Conservation (phyloP, 2,797 vertebrate genomes). For the Fistularia tabacaria region DNA sequence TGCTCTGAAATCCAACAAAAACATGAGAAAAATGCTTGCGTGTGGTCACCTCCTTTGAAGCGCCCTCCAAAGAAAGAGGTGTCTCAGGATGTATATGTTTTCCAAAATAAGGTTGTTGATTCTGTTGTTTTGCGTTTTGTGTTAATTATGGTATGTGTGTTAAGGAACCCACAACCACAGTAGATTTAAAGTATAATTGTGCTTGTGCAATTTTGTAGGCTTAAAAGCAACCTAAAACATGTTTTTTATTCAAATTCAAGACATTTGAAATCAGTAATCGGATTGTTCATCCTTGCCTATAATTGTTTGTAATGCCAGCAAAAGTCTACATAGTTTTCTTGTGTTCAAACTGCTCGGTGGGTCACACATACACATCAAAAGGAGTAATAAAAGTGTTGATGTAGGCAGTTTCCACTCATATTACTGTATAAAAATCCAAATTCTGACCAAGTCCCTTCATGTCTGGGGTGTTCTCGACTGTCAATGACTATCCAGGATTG, state of each 20-base stretch:
- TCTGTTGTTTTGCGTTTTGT: too few relatives aligned
- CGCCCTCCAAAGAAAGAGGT: slow-evolving; percentile 27
- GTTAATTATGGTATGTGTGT: too few relatives aligned
- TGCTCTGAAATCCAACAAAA: slow-evolving; percentile 56
- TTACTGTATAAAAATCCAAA: background rate
- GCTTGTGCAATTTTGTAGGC: too few relatives aligned
- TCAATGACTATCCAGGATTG: background rate
- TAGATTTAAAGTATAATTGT: background rate
- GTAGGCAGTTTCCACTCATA: slow-evolving; percentile 3
- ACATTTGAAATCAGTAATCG: too few relatives aligned
- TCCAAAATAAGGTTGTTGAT: too few relatives aligned
- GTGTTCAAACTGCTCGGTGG: too few relatives aligned
- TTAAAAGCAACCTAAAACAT: background rate
- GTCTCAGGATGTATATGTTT: slow-evolving; percentile 20
- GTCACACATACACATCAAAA: too few relatives aligned
- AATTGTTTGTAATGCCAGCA: too few relatives aligned
- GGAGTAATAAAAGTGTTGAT: background rate
- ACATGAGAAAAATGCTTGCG: background rate
- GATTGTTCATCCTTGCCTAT: too few relatives aligned
- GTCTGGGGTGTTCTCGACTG: background rate
- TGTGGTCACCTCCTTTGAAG: too few relatives aligned
- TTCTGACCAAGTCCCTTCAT: slow-evolving; percentile 7
- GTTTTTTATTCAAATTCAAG: too few relatives aligned
- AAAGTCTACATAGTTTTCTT: too few relatives aligned
- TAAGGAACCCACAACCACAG: background rate